Conservation (phyloP, 2,797 vertebrate genomes). For the Channa striata region DNA sequence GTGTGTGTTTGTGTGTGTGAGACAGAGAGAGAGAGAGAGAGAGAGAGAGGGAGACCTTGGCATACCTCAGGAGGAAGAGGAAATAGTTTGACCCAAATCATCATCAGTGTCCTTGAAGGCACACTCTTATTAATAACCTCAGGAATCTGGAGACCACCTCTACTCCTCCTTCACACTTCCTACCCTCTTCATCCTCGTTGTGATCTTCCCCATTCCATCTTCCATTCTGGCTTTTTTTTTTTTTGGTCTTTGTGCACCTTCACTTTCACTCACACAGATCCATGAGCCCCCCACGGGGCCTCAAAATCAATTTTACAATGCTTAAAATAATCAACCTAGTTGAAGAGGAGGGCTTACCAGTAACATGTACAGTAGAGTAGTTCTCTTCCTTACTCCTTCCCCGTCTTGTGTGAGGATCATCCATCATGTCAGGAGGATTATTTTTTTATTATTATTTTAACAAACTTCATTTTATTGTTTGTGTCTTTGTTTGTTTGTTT, state of each 20-base stretch:
- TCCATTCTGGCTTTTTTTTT: slow-evolving; percentile 48
- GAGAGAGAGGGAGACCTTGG: slow-evolving; percentile 34
- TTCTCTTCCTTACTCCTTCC: slow-evolving; percentile 21
- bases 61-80: slow-evolving; percentile 62
- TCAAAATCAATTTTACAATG: slow-evolving; percentile 72
- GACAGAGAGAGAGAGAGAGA: too few relatives aligned
- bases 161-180: slow-evolving; percentile 10
- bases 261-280: slow-evolving; percentile 54
- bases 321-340: slow-evolving; percentile 81
- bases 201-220: slow-evolving; percentile 53
- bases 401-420: slow-evolving; percentile 3
- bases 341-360: slow-evolving; percentile 62
- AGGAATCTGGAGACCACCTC: slow-evolving; percentile 71
- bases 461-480: too few relatives aligned
- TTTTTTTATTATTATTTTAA: not conserved
- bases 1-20: too few relatives aligned
- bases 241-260: slow-evolving; percentile 51
- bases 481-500: too few relatives aligned
- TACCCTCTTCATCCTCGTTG: slow-evolving; percentile 6
- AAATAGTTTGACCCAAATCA: slow-evolving; percentile 78
- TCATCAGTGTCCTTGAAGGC: slow-evolving; percentile 70
- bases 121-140: slow-evolving; percentile 74
- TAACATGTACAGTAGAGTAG: slow-evolving; percentile 51
- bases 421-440: slow-evolving; percentile 16
- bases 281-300: slow-evolving; percentile 55